Percentiles rank a stretch among this genome's conserved stretches.
These are phyloP conservation scores for Premnoplex brunnescens DNA, from an alignment of 2,797 vertebrate genomes.

Conservation along the genomic window DNA sequence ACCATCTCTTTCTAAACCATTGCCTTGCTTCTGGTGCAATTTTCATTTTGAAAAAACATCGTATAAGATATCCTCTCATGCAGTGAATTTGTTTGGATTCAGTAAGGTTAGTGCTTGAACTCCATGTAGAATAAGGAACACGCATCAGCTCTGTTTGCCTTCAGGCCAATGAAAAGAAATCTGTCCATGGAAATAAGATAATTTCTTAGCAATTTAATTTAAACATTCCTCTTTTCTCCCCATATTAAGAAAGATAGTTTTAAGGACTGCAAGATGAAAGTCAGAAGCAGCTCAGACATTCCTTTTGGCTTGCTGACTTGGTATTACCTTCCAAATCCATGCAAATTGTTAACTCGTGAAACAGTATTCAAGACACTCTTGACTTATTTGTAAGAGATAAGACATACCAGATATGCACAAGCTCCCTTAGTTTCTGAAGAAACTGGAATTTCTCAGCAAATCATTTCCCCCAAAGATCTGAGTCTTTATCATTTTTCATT, in stretches of 20 bases:
- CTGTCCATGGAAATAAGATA: constrained; percentile 20
- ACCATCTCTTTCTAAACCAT: background rate
- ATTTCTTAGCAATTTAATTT: constrained; percentile 27
- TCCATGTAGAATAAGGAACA: constrained; percentile 24
- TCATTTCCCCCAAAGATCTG: background rate
- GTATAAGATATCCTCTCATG: background rate
- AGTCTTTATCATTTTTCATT: background rate
- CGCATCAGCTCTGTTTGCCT: background rate
- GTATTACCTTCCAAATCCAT: background rate
- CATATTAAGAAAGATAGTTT: background rate
- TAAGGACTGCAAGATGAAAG: constrained; percentile 31
- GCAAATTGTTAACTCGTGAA: constrained; percentile 20
- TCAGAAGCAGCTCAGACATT: constrained; percentile 3
- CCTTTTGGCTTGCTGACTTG: constrained; percentile 2
- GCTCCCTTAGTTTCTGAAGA: background rate
- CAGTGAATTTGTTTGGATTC: background rate
- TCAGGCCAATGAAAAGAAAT: constrained; percentile 12
- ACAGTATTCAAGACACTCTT: constrained; percentile 1
- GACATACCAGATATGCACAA: background rate
- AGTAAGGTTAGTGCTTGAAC: background rate
- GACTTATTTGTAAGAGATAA: background rate
- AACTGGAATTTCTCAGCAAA: background rate
- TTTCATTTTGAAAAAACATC: background rate
- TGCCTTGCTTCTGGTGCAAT: background rate
- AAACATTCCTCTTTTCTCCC: background rate